Conservation (phyloP, 2,113 vertebrate species). For the Alosa alosa region DNA sequence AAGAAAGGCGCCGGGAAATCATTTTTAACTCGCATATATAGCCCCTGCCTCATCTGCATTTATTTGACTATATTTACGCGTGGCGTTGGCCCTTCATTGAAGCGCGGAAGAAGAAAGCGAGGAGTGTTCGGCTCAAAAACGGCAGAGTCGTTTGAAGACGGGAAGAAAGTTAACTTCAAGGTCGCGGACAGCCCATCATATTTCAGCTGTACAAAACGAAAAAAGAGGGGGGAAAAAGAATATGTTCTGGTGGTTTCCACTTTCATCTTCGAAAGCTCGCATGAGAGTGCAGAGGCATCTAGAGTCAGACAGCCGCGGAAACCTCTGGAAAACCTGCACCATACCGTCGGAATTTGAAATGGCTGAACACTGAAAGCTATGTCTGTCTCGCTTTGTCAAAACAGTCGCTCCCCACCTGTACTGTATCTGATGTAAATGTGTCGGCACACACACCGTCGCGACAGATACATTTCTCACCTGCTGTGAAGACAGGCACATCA, state of each 20-base stretch:
- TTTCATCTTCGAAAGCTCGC: slow-evolving; percentile 30
- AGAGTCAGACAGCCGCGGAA: neutral
- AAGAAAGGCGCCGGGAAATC: neutral
- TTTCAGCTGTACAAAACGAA: slow-evolving; percentile 6
- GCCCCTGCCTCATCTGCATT: slow-evolving; percentile 21
- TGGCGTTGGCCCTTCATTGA: slow-evolving; percentile 28
- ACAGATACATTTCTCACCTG: neutral
- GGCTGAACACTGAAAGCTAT: neutral
- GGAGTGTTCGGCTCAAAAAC: neutral
- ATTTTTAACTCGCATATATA: neutral
- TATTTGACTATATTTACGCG: slow-evolving; percentile 27
- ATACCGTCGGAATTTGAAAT: neutral
- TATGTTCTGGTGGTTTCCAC: neutral
- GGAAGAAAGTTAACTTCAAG: slow-evolving; percentile 20
- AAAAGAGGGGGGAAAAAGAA: neutral
- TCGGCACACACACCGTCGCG: neutral
- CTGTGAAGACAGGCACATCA: neutral
- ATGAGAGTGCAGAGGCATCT: slow-evolving; percentile 16
- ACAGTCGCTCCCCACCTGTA: neutral
- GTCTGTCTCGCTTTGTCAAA: neutral
- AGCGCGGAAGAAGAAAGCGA: neutral
- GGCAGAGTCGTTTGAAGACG: slow-evolving; percentile 19
- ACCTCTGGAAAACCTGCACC: neutral
- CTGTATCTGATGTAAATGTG: neutral
- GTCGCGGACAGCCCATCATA: slow-evolving; percentile 4